phyloP scores from a whole-genome alignment of 1,140 invertebrate genomes.

The Drosophila ambigua region DNA sequence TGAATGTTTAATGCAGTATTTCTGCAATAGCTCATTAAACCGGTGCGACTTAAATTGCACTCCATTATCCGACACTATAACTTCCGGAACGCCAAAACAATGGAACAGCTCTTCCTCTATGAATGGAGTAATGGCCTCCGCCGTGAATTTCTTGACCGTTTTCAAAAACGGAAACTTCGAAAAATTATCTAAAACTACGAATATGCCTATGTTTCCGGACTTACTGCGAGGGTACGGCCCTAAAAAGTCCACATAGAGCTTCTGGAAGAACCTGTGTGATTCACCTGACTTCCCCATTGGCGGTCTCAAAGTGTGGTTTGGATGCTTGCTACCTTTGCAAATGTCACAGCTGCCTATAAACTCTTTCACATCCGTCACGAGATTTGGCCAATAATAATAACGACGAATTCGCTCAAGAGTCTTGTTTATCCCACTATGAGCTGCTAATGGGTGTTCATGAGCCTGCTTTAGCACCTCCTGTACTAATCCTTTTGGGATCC shows the following conservation, averaged over 20 bases:
- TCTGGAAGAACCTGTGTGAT: constrained; percentile 9
- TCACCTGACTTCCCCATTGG: constrained; percentile 3
- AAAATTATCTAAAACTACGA: background rate
- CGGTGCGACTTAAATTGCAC: background rate
- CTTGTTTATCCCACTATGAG: constrained; percentile 9
- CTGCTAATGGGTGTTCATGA: background rate
- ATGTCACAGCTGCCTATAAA: constrained; percentile 4
- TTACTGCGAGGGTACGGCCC: too few species aligned
- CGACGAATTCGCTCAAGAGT: constrained; percentile 7
- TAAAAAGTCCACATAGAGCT: constrained; percentile 10
- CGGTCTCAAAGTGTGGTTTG: constrained; percentile 3
- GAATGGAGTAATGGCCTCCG: too few species aligned
- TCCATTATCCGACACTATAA: background rate
- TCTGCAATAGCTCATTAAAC: constrained; percentile 2
- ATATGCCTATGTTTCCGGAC: constrained; percentile 10
- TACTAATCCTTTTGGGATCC: background rate
- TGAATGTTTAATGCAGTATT: constrained; percentile 2
- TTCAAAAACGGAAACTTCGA: constrained; percentile 4
- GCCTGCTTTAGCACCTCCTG: background rate
- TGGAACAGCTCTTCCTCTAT: background rate
- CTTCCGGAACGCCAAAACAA: constrained; percentile 1
- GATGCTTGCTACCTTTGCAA: constrained; percentile 1
- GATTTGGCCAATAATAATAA: constrained; percentile 8
- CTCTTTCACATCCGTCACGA: background rate
- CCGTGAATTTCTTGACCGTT: background rate